These are phyloP conservation scores for Drosophila repleta DNA, from an alignment of 1,140 invertebrate species.

Conservation along the genomic window DNA sequence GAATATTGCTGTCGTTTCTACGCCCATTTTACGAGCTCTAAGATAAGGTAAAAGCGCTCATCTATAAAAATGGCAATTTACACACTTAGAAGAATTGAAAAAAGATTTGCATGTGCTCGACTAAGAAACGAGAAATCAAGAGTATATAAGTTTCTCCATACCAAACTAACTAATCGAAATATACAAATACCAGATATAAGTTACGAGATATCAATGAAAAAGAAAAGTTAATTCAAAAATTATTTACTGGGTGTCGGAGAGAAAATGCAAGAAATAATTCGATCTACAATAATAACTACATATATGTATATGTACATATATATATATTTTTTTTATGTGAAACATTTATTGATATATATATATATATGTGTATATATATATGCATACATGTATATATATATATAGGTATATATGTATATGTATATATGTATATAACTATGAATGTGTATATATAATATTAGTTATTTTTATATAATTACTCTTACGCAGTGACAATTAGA, in stretches of 20 bases:
- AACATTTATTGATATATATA: constrained; percentile 63
- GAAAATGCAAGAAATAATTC: constrained; percentile 25
- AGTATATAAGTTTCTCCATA: constrained; percentile 20
- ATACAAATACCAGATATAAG: constrained; percentile 30
- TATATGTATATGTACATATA: constrained; percentile 47
- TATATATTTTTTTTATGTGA: too few relatives aligned
- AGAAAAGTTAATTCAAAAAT: neutral
- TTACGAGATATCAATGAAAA: neutral
- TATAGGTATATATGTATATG: constrained; percentile 62
- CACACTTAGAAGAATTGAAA: constrained; percentile 21
- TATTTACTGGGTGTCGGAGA: constrained; percentile 16
- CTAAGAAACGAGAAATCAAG: constrained; percentile 15
- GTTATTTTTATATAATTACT: constrained; percentile 43
- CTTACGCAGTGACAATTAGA: constrained; percentile 61
- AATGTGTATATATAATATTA: constrained; percentile 49
- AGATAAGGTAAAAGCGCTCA: neutral
- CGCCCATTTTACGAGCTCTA: neutral
- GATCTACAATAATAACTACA: constrained; percentile 61
- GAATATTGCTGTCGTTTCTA: constrained; percentile 1
- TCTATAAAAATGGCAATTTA: constrained; percentile 7
- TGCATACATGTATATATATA: constrained; percentile 52
- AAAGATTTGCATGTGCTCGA: neutral
- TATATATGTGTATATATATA: constrained; percentile 45
- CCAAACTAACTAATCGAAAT: constrained; percentile 49
- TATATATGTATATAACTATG: constrained; percentile 41